phyloP scores from a whole-genome alignment of 2,113 vertebrate species.

The Pica pica region DNA sequence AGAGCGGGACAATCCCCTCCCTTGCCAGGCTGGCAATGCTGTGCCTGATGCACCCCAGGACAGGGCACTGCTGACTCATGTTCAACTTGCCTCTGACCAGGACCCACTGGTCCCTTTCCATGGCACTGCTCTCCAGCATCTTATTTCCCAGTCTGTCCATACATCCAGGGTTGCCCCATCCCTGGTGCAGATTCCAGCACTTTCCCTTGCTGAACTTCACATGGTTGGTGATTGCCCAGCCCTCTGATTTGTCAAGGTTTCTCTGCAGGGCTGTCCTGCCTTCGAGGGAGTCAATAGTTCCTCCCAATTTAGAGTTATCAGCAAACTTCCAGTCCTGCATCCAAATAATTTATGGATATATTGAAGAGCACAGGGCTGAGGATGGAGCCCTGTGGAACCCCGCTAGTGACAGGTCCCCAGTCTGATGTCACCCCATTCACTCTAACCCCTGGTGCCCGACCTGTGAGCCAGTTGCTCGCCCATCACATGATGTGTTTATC shows the following conservation, averaged over 20 bases:
- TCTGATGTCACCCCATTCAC: too few species aligned
- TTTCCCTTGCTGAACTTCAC: neutral
- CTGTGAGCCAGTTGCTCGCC: neutral
- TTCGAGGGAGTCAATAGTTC: neutral
- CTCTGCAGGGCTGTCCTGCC: neutral
- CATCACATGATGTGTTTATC: neutral
- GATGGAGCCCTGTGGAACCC: neutral
- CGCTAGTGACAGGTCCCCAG: neutral
- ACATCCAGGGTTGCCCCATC: neutral
- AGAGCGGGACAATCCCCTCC: neutral
- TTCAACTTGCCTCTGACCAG: rapidly evolving
- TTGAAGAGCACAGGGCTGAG: rapidly evolving
- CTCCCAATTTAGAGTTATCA: neutral
- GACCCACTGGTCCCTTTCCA: neutral
- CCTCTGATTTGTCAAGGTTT: neutral
- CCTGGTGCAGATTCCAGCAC: neutral
- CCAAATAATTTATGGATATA: neutral
- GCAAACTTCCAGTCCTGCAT: neutral
- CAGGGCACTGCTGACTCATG: neutral
- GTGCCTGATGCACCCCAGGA: neutral
- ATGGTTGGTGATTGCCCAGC: neutral
- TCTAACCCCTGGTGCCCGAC: too few species aligned
- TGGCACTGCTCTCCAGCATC: neutral
- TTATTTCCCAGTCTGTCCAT: neutral
- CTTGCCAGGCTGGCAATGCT: rapidly evolving